These are phyloP conservation scores for Crocuta crocuta DNA, from an alignment of 2,113 vertebrate species.

Conservation along the genomic window DNA sequence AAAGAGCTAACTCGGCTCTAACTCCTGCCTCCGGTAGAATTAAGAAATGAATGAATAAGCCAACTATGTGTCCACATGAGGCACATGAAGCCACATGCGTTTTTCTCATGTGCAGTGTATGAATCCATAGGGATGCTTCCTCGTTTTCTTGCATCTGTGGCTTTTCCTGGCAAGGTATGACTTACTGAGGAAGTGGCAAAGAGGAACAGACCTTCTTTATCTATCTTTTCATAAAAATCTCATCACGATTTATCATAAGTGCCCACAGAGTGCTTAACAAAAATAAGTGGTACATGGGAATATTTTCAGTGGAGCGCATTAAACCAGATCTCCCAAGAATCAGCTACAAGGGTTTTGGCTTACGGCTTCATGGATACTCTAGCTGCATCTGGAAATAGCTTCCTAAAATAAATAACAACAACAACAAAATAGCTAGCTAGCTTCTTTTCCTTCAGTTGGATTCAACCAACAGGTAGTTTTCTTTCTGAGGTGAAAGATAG, in stretches of 20 bases:
- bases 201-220: neutral
- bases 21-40: neutral
- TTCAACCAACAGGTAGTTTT: neutral
- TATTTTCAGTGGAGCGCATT: neutral
- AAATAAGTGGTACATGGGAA: neutral
- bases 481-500: neutral
- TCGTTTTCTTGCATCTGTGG: neutral
- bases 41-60: neutral
- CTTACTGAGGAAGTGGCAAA: neutral
- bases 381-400: neutral
- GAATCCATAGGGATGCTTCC: neutral
- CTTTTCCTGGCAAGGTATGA: neutral
- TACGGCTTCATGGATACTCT: neutral
- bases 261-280: neutral
- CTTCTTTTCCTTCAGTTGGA: neutral
- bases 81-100: neutral
- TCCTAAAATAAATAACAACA: neutral
- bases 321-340: neutral
- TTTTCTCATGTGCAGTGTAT: neutral
- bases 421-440: too few species aligned
- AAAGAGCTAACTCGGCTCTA: neutral
- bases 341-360: neutral
- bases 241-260: neutral
- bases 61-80: neutral
- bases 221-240: conserved; percentile 4